Conservation (phyloP, 2,888 invertebrate genomes). For the Campoletis raptor region DNA sequence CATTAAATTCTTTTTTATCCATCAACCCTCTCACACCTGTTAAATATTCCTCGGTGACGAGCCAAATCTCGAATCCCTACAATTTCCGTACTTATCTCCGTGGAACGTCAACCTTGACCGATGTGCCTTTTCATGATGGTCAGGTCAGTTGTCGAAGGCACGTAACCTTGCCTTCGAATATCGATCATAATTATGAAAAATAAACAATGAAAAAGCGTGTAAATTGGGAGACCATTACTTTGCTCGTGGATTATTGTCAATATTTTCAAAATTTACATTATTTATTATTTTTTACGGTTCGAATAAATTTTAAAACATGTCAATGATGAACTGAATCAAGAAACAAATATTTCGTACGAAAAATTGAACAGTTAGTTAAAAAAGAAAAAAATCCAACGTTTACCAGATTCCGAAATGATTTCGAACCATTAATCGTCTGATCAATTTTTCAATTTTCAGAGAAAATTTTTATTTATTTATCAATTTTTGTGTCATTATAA, state of each 20-base stretch:
- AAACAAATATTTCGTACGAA: too few species aligned
- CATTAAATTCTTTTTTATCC: background rate
- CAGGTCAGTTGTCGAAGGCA: constrained; percentile 59
- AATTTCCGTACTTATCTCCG: constrained; percentile 72
- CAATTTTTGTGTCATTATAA: background rate
- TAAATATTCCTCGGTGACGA: constrained; percentile 22
- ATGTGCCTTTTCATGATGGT: constrained; percentile 70
- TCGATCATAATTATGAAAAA: constrained; percentile 66
- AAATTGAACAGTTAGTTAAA: background rate
- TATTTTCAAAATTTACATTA: background rate
- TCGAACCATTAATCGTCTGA: too few species aligned
- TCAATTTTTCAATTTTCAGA: too few species aligned
- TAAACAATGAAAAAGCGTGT: background rate
- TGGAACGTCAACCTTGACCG: constrained; percentile 77
- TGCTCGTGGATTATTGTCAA: background rate
- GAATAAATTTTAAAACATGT: background rate
- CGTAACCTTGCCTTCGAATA: constrained; percentile 68
- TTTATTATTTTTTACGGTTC: background rate
- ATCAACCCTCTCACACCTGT: background rate
- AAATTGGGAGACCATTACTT: background rate
- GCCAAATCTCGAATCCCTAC: constrained; percentile 76
- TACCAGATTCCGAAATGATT: background rate
- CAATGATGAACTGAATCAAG: too few species aligned
- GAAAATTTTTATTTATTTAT: background rate
- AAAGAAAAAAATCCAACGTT: background rate